Conservation (phyloP, 2,797 vertebrate species). For the Dendrocincla fuliginosa region DNA sequence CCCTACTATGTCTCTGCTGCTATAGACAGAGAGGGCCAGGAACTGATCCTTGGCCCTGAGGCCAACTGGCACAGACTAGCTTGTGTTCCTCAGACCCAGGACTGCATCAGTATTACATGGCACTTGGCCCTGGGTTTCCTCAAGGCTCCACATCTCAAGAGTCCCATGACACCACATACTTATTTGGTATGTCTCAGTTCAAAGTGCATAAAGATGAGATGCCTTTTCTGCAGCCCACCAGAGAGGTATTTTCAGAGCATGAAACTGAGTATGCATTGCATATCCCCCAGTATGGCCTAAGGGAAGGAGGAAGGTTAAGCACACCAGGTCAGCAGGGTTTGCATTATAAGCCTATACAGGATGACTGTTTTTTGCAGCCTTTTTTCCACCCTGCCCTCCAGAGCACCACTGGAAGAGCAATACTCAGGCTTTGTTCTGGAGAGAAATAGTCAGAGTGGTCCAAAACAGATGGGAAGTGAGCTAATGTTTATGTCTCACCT, state of each 20-base stretch:
- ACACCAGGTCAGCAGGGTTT: not conserved
- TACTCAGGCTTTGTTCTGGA: not conserved
- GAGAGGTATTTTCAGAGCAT: not conserved
- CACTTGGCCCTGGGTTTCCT: not conserved
- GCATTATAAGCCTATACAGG: not conserved
- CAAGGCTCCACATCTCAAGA: not conserved
- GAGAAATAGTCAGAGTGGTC: not conserved
- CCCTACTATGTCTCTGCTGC: not conserved
- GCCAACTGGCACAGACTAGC: not conserved
- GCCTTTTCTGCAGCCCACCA: not conserved
- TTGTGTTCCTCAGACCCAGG: not conserved
- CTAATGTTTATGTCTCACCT: not conserved
- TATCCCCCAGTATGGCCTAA: not conserved
- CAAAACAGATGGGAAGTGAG: not conserved
- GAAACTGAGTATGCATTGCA: not conserved
- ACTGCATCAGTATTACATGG: not conserved
- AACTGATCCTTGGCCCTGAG: not conserved
- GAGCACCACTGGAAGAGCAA: not conserved
- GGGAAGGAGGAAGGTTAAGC: not conserved
- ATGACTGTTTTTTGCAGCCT: not conserved
- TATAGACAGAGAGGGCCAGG: not conserved
- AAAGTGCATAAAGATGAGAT: slow-evolving; percentile 44
- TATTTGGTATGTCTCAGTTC: not conserved
- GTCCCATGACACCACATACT: not conserved
- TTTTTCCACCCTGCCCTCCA: not conserved